Conservation (phyloP, 2,797 vertebrate species). For the Potorous gilbertii region DNA sequence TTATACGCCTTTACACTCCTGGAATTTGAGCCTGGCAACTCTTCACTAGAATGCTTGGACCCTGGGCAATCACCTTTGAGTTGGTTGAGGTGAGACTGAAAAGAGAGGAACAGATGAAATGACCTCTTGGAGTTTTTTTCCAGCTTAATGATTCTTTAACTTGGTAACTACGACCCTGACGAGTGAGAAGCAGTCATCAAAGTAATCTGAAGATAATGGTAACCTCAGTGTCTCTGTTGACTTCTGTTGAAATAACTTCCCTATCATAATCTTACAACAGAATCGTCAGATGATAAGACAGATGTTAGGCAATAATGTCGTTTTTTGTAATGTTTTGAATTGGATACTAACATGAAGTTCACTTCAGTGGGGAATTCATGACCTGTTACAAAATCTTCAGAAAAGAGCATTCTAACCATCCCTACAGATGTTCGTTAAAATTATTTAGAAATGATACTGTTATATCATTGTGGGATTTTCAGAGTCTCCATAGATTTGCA, state of each 20-base stretch:
- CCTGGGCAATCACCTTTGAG: constrained; percentile 22
- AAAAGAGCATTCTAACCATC: constrained; percentile 67
- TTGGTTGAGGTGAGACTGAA: not conserved
- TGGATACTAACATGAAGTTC: constrained; percentile 64
- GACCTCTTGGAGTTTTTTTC: not conserved
- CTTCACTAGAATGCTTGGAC: constrained; percentile 15
- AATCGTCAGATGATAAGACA: constrained; percentile 70
- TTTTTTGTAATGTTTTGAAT: constrained; percentile 69
- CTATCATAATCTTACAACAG: constrained; percentile 50
- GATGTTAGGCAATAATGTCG: constrained; percentile 67
- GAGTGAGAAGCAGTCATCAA: constrained; percentile 19
- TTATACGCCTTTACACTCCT: constrained; percentile 48
- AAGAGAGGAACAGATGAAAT: constrained; percentile 6
- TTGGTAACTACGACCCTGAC: constrained; percentile 11
- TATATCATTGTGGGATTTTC: constrained; percentile 61
- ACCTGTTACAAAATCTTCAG: constrained; percentile 67
- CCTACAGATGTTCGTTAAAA: constrained; percentile 72
- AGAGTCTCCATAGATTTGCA: constrained; percentile 55
- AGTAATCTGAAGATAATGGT: constrained; percentile 49
- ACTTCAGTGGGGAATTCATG: constrained; percentile 58
- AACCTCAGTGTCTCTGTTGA: constrained; percentile 25
- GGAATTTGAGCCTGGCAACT: constrained; percentile 34
- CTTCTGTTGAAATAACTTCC: constrained; percentile 54
- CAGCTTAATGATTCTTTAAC: not conserved
- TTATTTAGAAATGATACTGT: constrained; percentile 72